phyloP scores from a whole-genome alignment of 2,113 vertebrate species.

The Corvus cornix region DNA sequence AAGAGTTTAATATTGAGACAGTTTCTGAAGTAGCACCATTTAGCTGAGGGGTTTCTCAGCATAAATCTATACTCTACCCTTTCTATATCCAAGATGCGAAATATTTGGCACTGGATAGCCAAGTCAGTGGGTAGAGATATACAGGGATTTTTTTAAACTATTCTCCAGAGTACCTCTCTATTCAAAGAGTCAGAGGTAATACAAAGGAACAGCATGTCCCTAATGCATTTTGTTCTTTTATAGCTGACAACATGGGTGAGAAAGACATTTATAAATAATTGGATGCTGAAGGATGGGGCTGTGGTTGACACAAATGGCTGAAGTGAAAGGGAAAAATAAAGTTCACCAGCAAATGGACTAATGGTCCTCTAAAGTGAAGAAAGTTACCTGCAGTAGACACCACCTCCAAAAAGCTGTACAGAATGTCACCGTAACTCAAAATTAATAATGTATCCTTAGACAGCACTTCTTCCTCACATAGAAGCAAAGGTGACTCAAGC shows the following conservation, averaged over 20 bases:
- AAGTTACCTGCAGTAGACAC: not conserved
- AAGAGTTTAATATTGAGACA: not conserved
- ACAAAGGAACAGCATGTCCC: not conserved
- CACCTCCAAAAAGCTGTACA: not conserved
- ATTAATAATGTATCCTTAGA: not conserved
- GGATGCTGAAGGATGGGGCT: not conserved
- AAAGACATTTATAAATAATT: not conserved
- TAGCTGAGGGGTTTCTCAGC: not conserved
- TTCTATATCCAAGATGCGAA: not conserved
- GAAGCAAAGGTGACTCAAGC: not conserved
- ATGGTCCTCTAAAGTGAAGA: not conserved
- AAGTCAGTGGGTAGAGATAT: not conserved
- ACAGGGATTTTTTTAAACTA: not conserved
- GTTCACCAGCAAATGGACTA: not conserved
- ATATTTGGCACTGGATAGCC: not conserved
- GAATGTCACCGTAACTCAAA: not conserved
- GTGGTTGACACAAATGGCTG: not conserved
- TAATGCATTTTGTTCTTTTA: not conserved
- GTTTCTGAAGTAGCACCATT: not conserved
- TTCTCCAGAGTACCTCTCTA: not conserved
- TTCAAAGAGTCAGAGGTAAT: not conserved
- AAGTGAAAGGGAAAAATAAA: not conserved
- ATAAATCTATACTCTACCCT: not conserved
- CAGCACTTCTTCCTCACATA: not conserved
- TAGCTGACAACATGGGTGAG: not conserved